These are phyloP conservation scores for Teleopsis dalmanni DNA, from an alignment of 1,140 invertebrate genomes.

Conservation along the genomic window DNA sequence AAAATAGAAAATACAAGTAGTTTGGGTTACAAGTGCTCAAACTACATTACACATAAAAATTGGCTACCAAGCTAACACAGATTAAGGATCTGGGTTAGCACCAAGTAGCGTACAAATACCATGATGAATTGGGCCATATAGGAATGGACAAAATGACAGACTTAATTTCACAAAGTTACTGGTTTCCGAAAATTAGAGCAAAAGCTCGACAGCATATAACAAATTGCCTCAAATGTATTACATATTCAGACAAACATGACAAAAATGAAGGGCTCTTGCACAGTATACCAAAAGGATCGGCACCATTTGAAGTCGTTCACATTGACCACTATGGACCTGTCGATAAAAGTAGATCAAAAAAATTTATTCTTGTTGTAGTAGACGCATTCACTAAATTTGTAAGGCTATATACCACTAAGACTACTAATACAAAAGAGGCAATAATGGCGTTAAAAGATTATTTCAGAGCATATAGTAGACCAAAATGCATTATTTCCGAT, in stretches of 20 bases:
- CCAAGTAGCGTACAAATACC: slow-evolving; percentile 16
- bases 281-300: slow-evolving; percentile 20
- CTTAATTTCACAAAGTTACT: slow-evolving; percentile 21
- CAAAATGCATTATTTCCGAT: slow-evolving; percentile 23
- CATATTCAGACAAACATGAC: slow-evolving; percentile 18
- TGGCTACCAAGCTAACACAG: too few relatives aligned
- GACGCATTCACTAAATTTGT: slow-evolving; percentile 26
- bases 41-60: too few relatives aligned
- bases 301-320: slow-evolving; percentile 23
- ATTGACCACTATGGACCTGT: slow-evolving; percentile 30
- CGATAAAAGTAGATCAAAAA: slow-evolving; percentile 36
- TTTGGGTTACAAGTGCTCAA: too few relatives aligned
- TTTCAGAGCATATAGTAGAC: slow-evolving; percentile 15
- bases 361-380: slow-evolving; percentile 45
- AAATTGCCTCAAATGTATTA: slow-evolving; percentile 30
- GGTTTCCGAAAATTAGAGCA: slow-evolving; percentile 27
- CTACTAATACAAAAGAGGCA: slow-evolving; percentile 22
- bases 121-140: slow-evolving; percentile 26
- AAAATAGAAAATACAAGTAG: too few relatives aligned
- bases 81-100: too few relatives aligned
- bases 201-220: slow-evolving; percentile 18
- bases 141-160: slow-evolving; percentile 22
- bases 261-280: slow-evolving; percentile 28
- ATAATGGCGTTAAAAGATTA: slow-evolving; percentile 19
- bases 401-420: slow-evolving; percentile 12